Evolutionary conservation across 2,888 invertebrate genomes (phyloP), one percentile per base, ranked within the genome.

Genomic region (Andrena fulva): DNA sequence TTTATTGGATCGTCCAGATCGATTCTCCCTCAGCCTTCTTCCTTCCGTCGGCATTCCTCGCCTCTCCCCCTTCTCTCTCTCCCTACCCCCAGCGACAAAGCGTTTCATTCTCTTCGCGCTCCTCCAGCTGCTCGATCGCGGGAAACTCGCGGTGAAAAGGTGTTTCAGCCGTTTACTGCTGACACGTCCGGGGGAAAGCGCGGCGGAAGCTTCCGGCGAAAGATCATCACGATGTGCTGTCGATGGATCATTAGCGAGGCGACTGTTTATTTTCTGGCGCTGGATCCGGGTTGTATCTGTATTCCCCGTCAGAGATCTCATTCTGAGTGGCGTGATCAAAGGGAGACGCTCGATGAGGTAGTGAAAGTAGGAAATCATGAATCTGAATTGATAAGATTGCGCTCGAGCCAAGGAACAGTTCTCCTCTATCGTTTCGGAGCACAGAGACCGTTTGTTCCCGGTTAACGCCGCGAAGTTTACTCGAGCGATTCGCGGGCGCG

Each of bases 1-100:
- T 90, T 89, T 90, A 90, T 88, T 87, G 89, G 86, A 87, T 84
- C 85, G 86, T 84, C 87, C 80, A 76, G 83, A 87, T 86, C 82
- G 79, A 82, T 85, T 80, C 85, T 80, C 70, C 59, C 67, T 62
- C 20, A 31, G 67, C 66, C 27, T 59, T 10, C 66, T 60, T 67
- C 50, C 64, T 66, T 77, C 73, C 62, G 62, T 59, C 84, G 77
- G 31, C 76, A 70, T 67, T 63, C 78, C 67, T 76, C 73, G 35
- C 50, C 64, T 70, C 29, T 52, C 48, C 24, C 24, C 79, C 56
- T 67, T 68, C 82, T 48, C 24, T 31, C 27, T 27, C 24, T 2
- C 8, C 54, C 54, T 52, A 52, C 6, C 54, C 54, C 0, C 0
- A 2, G 1, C 42, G 77, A 80, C 67, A 71, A 76, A 77, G 48